phyloP scores from a whole-genome alignment of 1,140 invertebrate genomes.

The Euschistus heros region DNA sequence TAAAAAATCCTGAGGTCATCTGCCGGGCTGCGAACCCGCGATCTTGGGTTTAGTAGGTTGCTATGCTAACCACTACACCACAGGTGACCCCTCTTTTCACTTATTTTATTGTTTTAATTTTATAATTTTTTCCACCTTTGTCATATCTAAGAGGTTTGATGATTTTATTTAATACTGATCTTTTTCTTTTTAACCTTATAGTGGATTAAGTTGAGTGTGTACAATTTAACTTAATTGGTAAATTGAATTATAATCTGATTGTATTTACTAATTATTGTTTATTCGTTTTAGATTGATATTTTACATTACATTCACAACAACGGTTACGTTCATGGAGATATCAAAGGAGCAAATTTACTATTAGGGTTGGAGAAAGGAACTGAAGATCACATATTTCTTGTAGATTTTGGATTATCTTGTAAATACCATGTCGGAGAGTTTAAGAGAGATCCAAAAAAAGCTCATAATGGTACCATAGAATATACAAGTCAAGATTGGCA shows the following conservation, averaged over 20 bases:
- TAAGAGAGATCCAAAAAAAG: constrained; percentile 75
- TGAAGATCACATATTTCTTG: constrained; percentile 69
- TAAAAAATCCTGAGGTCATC: no score
- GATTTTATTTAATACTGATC: no score
- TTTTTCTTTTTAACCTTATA: no score
- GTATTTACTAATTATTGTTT: constrained; percentile 1
- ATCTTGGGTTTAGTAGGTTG: no score
- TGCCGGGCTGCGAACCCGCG: no score
- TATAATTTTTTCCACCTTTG: no score
- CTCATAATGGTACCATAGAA: constrained; percentile 92
- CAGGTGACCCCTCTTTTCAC: no score
- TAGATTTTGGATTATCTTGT: constrained; percentile 88
- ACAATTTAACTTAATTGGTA: background rate
- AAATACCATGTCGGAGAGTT: constrained; percentile 66
- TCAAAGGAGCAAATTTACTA: constrained; percentile 85
- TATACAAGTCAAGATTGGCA: constrained; percentile 94
- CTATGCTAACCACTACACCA: no score
- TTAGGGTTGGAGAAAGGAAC: constrained; percentile 54
- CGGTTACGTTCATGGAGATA: constrained; percentile 82
- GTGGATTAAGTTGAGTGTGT: no score
- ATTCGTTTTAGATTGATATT: constrained; percentile 56
- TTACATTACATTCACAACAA: constrained; percentile 79
- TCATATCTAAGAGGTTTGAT: no score
- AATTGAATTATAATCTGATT: background rate
- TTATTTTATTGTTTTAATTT: no score